Base-by-base conservation (phyloP, 2,797 vertebrate species). In the Syngnathus acus region DNA sequence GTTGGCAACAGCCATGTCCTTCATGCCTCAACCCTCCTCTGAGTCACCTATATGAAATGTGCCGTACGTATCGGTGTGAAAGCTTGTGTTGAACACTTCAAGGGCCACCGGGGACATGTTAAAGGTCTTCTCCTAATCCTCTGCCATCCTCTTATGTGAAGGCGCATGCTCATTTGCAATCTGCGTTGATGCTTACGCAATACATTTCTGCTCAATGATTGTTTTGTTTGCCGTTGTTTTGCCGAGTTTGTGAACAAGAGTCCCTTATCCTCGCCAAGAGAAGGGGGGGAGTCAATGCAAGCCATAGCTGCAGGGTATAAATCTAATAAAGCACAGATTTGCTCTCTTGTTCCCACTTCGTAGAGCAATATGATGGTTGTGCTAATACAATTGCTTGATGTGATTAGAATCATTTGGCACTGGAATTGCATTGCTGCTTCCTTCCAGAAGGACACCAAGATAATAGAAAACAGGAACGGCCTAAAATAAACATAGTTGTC, bases 81-180 rank as follows among this genome's bases (percentile, higher is more conserved):
- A 43, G 14, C 60, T 8, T 21, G 21, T 43, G 42, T 62, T 11
- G n/a, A 23, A 42, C n/a, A 11, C 40, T 21, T 2, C 10, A 7
- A 37, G 55, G 17, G n/a, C 43, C n/a, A 42, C 10, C 59, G 43
- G 19, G n/a, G 59, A 62, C n/a, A 23, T 42, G 39, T 62, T 43
- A 43, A 62, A 62, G 59, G 40, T 62, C 59, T 21, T 43, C n/a
- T n/a, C 5, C 13, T 62, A 62, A 62, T 37, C 39, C 59, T 21
- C 39, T 11, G 10, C 23, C 38, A 11, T 19, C 37, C 58, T 60
- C 5, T n/a, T 21, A 23, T 62, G 17, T 60, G 40, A 21, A 43
- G 21, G 40, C 39, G 10, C 59, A 62, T 43, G 59, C n/a, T 62
- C 19, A 43, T 62, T 62, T 45, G 40, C 21, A 43, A 23, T 23